Conservation (phyloP, 2,888 invertebrate genomes). For the Macaria notata region DNA sequence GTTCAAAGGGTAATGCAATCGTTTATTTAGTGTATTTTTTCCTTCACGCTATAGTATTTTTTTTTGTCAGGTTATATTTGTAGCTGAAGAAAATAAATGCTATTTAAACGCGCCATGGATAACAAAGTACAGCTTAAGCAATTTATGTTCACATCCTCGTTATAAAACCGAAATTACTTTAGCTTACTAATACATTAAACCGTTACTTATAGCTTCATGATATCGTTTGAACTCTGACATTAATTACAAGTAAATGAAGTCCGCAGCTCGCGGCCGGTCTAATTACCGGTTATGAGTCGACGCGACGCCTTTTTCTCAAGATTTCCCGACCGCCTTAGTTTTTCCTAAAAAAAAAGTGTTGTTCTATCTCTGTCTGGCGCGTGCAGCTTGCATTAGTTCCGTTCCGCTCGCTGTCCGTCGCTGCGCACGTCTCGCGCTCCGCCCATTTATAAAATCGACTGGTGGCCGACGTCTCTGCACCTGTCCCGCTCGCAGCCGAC, state of each 20-base stretch:
- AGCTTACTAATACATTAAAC: background rate
- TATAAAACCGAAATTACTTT: no score
- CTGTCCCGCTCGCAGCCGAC: conserved; percentile 77
- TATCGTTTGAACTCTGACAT: conserved; percentile 37
- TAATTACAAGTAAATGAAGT: conserved; percentile 42
- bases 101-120: no score
- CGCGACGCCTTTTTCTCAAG: conserved; percentile 63
- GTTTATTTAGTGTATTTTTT: no score
- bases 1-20: no score
- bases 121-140: no score
- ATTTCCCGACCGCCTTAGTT: conserved; percentile 71
- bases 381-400: conserved; percentile 78
- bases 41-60: no score
- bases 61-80: no score
- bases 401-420: conserved; percentile 76
- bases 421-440: conserved; percentile 77
- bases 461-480: conserved; percentile 72
- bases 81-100: no score
- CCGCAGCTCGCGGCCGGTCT: conserved; percentile 39
- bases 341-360: conserved; percentile 61
- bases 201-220: conserved; percentile 17
- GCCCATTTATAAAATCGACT: conserved; percentile 82
- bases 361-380: conserved; percentile 60
- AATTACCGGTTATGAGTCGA: conserved; percentile 48
- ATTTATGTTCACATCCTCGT: no score